Evolutionary conservation across 2,888 invertebrate species (phyloP).

Genomic region (Geophilus truncorum): DNA sequence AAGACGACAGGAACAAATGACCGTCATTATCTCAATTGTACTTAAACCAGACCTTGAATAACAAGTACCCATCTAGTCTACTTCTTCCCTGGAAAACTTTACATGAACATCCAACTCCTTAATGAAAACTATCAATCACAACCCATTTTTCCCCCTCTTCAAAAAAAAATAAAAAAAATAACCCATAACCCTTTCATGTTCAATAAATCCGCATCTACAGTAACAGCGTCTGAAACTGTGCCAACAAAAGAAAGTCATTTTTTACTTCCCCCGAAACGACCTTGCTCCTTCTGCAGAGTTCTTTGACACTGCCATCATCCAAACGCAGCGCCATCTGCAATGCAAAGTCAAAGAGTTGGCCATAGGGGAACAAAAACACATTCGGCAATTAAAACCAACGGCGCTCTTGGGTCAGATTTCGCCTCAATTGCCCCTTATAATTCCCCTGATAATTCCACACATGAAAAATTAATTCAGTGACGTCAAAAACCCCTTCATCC

Average conservation of each 20-base stretch:
- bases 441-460: not conserved
- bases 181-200: not conserved
- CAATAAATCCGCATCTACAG: not conserved
- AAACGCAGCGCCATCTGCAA: not conserved
- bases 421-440: not conserved
- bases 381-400: not conserved
- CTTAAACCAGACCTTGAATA: conserved; percentile 10
- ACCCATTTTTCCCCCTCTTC: not conserved
- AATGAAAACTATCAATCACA: conserved; percentile 10
- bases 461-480: not conserved
- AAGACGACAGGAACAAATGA: not conserved
- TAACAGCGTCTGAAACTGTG: not conserved
- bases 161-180: not conserved
- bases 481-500: not conserved
- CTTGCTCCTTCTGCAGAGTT: conserved; percentile 2
- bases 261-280: not conserved
- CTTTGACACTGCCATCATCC: not conserved
- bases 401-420: not conserved
- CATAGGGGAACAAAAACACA: not conserved
- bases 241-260: not conserved
- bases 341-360: conserved; percentile 21
- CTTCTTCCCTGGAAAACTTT: not conserved
- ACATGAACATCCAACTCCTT: not conserved
- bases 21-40: conserved; percentile 20
- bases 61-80: not conserved